A percentile compares a stretch with the other conserved stretches of the same genome.
These are phyloP conservation scores for Diogma glabrata DNA, from an alignment of 2,888 invertebrate species.

Conservation along the genomic window DNA sequence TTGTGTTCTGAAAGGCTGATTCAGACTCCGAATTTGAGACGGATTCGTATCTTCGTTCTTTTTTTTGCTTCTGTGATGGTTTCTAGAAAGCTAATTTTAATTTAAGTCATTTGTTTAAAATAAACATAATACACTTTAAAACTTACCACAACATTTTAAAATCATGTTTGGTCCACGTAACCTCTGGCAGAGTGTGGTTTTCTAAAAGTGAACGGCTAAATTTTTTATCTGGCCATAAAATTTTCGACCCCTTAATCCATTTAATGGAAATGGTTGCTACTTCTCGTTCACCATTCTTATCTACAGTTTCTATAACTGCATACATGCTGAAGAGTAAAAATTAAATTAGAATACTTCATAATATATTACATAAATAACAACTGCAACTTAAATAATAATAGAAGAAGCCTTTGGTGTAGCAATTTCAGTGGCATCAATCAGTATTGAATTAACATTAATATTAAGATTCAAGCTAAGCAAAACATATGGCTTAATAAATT, in stretches of 20 bases:
- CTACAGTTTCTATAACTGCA: neutral
- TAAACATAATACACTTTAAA: neutral
- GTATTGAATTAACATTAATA: too few species aligned
- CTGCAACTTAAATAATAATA: neutral
- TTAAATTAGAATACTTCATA: neutral
- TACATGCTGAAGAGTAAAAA: neutral
- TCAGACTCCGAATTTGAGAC: neutral
- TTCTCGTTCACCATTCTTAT: neutral
- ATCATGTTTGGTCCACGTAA: neutral
- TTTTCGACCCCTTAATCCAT: neutral
- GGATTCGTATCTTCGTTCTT: neutral
- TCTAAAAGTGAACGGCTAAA: neutral
- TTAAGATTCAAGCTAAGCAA: too few species aligned
- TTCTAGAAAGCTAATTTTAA: neutral
- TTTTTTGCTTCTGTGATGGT: neutral
- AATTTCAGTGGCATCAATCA: too few species aligned
- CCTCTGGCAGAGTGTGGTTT: neutral
- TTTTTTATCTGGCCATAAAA: neutral
- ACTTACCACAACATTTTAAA: neutral
- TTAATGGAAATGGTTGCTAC: neutral
- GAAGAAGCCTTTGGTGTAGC: neutral
- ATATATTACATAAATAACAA: neutral
- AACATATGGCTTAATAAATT: too few species aligned
- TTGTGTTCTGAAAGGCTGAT: neutral
- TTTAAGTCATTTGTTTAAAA: neutral